Base-by-base conservation (phyloP, 2,888 invertebrate genomes). In the Pheosia tremula region DNA sequence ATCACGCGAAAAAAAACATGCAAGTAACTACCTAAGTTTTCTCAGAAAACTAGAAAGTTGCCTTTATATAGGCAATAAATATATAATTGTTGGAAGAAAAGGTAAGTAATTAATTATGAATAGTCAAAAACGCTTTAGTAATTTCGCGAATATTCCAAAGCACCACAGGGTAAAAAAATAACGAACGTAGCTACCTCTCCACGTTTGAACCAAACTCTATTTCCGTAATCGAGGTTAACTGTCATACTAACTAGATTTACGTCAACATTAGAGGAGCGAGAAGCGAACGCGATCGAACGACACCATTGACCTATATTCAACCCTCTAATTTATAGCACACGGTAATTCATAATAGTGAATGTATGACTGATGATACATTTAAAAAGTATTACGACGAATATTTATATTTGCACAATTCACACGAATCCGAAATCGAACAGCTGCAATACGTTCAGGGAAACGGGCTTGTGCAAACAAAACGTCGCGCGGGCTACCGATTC, bases 381-480 rank as follows among this genome's bases (percentile, higher is more conserved):
- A 55, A 58, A 59, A 59, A 41, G 13, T 52, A 47, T 54, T 52
- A 67, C 68, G 66, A 66, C 67, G 65, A 74, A 82, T 84, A 77
- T 85, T 83, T 84, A 79, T 72, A 81, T 82, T 69, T 66, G 62
- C 62, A 69, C 70, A 69, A 68, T 79, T 80, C 75, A 74, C 70
- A 69, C 69, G 75, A 78, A 76, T 68, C 67, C 70, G 67, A 75
- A 75, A 74, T 77, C 78, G 65, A 78, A 75, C 90, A 87, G 89
- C 85, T 89, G 89, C 81, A 78, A 83, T 83, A 79, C 75, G 84
- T 90, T 89, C 89, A 80, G 70, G 77, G 86, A 88, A 90, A 78
- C 75, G 69, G 61, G 81, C 78, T 85, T 81, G 83, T 75, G 84
- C 90, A 90, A 90, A 91, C 90, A 90, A 86, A 80, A 80, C 86